Percentiles rank a stretch among this genome's conserved stretches.
These are phyloP conservation scores for Drosophila cracens DNA, from an alignment of 2,888 invertebrate species.

Conservation along the genomic window DNA sequence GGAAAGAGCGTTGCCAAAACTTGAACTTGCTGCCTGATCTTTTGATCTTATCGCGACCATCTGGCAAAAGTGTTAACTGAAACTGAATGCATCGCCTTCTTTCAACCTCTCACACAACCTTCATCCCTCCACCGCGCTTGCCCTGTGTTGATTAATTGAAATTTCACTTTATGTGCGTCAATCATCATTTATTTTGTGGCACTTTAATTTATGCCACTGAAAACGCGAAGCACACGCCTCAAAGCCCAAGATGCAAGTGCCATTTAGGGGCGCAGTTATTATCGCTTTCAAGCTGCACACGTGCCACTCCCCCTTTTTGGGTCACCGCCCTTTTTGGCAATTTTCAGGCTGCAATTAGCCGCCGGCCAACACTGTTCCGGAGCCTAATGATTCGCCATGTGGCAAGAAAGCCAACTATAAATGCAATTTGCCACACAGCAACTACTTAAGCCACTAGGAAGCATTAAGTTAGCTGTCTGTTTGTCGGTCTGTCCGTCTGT, in stretches of 20 bases:
- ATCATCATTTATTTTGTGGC: slow-evolving; percentile 54
- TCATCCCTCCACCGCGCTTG: not conserved
- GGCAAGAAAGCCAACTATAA: slow-evolving; percentile 53
- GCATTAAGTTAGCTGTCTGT: slow-evolving; percentile 38
- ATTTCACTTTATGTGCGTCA: slow-evolving; percentile 55
- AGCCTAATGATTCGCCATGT: slow-evolving; percentile 37
- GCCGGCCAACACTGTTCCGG: slow-evolving; percentile 26
- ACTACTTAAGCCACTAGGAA: slow-evolving; percentile 22
- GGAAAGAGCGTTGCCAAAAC: slow-evolving; percentile 34
- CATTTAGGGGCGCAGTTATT: slow-evolving; percentile 69
- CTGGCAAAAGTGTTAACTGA: slow-evolving; percentile 66
- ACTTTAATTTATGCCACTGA: slow-evolving; percentile 49
- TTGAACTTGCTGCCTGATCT: slow-evolving; percentile 72
- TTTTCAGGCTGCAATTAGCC: slow-evolving; percentile 54
- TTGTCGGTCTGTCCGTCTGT: not conserved
- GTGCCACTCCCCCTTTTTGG: slow-evolving; percentile 48
- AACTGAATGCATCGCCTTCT: slow-evolving; percentile 17
- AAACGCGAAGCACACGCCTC: slow-evolving; percentile 50
- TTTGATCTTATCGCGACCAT: slow-evolving; percentile 66
- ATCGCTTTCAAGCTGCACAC: slow-evolving; percentile 56
- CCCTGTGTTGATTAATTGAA: slow-evolving; percentile 64
- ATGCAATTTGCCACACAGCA: slow-evolving; percentile 61
- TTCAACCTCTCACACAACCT: not conserved
- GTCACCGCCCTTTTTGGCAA: slow-evolving; percentile 14
- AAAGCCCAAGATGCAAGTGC: slow-evolving; percentile 63